Evolutionary conservation across 1,140 invertebrate genomes (phyloP).

Genomic region (Aphaenogaster ashmeadi): DNA sequence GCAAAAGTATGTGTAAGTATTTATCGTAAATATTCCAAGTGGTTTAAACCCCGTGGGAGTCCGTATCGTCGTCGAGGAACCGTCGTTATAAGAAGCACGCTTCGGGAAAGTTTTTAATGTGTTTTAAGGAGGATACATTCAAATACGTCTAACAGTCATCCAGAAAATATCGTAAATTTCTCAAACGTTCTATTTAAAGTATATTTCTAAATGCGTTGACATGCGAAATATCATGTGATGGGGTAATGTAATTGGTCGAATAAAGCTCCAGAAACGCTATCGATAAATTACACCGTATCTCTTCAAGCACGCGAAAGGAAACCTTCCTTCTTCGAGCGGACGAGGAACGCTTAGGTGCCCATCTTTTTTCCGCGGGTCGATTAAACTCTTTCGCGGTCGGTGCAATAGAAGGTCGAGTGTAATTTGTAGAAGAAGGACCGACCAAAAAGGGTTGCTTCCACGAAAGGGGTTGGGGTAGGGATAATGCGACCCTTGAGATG

Average conservation of each 20-base stretch:
- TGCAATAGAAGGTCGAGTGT: constrained; percentile 74
- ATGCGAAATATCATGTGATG: constrained; percentile 37
- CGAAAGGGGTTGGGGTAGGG: constrained; percentile 70
- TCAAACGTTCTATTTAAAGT: not conserved
- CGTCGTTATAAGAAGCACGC: constrained; percentile 69
- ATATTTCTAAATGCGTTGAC: constrained; percentile 13
- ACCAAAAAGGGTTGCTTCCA: constrained; percentile 83
- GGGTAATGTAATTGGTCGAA: not conserved
- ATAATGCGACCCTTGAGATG: constrained; percentile 86
- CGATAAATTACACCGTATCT: constrained; percentile 44
- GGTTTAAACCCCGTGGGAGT: constrained; percentile 75
- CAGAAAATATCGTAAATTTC: constrained; percentile 12
- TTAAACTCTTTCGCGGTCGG: constrained; percentile 82
- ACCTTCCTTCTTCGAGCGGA: constrained; percentile 20
- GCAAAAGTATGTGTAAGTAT: constrained; percentile 70
- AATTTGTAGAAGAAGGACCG: constrained; percentile 84
- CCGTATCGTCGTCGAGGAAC: constrained; percentile 76
- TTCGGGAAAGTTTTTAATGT: constrained; percentile 70
- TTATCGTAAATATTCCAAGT: constrained; percentile 81
- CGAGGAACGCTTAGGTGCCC: constrained; percentile 73
- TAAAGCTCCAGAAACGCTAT: not conserved
- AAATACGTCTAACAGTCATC: constrained; percentile 50
- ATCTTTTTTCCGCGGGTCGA: constrained; percentile 80
- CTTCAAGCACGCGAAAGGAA: constrained; percentile 42
- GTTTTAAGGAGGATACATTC: constrained; percentile 67